phyloP scores from a whole-genome alignment of 1,140 invertebrate species.

The Lutraria rhynchaena region DNA sequence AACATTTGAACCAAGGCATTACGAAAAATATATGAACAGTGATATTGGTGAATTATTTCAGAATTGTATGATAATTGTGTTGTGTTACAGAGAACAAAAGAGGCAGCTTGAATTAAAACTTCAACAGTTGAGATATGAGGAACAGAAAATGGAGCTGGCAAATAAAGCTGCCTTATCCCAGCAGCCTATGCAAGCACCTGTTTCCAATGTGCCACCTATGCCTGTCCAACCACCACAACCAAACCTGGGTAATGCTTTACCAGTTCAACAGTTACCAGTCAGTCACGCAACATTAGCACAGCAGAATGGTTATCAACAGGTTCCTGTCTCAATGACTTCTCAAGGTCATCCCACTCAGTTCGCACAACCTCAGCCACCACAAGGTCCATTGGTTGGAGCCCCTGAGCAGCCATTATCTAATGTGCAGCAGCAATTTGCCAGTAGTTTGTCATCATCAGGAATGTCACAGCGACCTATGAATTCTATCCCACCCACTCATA shows the following conservation, averaged over 20 bases:
- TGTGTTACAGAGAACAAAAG: constrained; percentile 67
- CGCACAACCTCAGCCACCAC: constrained; percentile 3
- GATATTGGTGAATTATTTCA: no score
- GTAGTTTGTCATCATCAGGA: constrained; percentile 53
- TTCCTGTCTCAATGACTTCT: not conserved
- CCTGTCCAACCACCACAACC: not conserved
- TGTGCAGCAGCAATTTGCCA: constrained; percentile 20
- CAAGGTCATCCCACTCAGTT: not conserved
- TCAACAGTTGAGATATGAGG: constrained; percentile 60
- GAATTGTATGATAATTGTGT: no score
- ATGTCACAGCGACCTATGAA: constrained; percentile 58
- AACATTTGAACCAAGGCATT: no score
- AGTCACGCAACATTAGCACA: not conserved
- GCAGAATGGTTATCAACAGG: not conserved
- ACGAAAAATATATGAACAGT: no score
- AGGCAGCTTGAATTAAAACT: constrained; percentile 67
- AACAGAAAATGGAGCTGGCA: constrained; percentile 36
- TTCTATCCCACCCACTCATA: constrained; percentile 55
- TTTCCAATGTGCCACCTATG: not conserved
- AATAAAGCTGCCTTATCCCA: not conserved
- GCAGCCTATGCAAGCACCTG: not conserved
- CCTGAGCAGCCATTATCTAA: not conserved
- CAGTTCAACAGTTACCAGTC: not conserved
- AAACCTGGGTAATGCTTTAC: not conserved
- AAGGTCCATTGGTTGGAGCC: constrained; percentile 3